phyloP scores from a whole-genome alignment of 2,888 invertebrate genomes.

The Plebejus argus region DNA sequence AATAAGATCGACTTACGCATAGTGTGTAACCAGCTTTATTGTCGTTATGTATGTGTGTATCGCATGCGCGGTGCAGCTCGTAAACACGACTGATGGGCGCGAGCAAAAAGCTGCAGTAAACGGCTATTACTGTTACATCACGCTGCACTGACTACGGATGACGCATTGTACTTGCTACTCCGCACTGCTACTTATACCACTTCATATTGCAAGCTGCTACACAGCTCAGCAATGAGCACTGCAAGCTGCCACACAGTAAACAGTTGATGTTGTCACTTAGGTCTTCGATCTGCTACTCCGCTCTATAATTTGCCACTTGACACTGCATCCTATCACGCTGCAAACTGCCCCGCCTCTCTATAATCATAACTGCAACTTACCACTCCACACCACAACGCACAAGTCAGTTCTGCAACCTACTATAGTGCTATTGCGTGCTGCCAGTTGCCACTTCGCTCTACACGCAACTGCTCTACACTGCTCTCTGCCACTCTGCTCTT shows the following conservation, averaged over 20 bases:
- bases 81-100: constrained; percentile 59
- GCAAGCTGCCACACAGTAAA: neutral
- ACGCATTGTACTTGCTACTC: neutral
- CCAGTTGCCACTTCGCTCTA: too few relatives aligned
- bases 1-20: too few relatives aligned
- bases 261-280: neutral
- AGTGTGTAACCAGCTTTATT: constrained; percentile 40
- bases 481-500: too few relatives aligned
- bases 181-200: neutral
- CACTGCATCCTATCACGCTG: too few relatives aligned
- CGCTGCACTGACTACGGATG: constrained; percentile 53
- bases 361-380: too few relatives aligned
- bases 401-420: too few relatives aligned
- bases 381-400: too few relatives aligned
- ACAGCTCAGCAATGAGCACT: neutral
- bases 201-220: neutral
- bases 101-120: constrained; percentile 59
- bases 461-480: too few relatives aligned
- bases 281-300: neutral
- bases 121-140: constrained; percentile 60
- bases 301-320: too few relatives aligned
- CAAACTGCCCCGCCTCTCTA: too few relatives aligned
- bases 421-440: too few relatives aligned
- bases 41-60: constrained; percentile 17
- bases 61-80: constrained; percentile 53